These are phyloP conservation scores for Anguilla megastoma DNA, from an alignment of 2,797 vertebrate genomes.

Conservation along the genomic window DNA sequence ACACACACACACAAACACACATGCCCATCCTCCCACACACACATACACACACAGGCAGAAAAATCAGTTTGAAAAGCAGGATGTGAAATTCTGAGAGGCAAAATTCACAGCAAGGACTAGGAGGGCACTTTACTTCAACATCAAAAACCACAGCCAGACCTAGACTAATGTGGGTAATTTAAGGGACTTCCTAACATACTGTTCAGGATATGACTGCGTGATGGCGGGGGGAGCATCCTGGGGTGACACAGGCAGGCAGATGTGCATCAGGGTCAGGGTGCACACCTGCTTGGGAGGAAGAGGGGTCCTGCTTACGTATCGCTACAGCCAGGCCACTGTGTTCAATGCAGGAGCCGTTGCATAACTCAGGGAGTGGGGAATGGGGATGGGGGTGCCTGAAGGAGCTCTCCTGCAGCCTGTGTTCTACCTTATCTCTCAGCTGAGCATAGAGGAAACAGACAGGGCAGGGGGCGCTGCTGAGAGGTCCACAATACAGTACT, in stretches of 20 bases:
- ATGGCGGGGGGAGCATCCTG: background rate
- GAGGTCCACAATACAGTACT: background rate
- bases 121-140: background rate
- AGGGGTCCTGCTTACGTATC: background rate
- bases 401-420: background rate
- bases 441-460: background rate
- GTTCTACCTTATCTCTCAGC: background rate
- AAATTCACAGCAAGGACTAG: background rate
- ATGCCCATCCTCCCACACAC: no score
- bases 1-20: constrained; percentile 19
- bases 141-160: background rate
- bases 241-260: no score
- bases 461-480: background rate
- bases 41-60: background rate
- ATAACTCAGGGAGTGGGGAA: background rate
- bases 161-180: background rate
- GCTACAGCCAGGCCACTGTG: background rate
- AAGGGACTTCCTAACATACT: background rate
- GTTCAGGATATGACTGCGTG: background rate
- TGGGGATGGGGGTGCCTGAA: background rate
- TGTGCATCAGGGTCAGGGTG: background rate
- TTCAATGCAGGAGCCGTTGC: background rate
- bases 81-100: background rate
- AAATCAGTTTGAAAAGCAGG: background rate
- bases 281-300: background rate